Evolutionary conservation across 1,140 invertebrate genomes (phyloP).

Genomic region (Drosophila littoralis): DNA sequence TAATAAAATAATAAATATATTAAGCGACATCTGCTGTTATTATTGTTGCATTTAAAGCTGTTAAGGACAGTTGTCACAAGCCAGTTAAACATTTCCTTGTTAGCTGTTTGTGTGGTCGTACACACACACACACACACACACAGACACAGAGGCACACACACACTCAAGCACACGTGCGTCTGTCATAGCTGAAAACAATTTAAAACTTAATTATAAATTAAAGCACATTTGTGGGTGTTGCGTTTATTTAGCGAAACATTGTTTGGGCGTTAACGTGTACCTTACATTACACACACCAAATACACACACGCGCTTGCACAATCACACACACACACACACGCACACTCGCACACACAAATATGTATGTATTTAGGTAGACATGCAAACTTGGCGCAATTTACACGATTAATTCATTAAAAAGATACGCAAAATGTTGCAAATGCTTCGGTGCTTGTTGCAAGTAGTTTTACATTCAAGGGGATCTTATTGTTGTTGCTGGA

Average conservation of each 20-base stretch:
- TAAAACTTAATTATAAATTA: constrained; percentile 73
- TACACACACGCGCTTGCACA: constrained; percentile 8
- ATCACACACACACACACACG: constrained; percentile 9
- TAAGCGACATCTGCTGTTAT: constrained; percentile 22
- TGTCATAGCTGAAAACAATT: constrained; percentile 54
- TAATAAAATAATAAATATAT: constrained; percentile 31
- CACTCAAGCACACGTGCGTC: not conserved
- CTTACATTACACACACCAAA: constrained; percentile 9
- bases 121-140: constrained; percentile 2
- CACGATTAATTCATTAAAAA: constrained; percentile 82
- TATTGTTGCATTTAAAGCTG: constrained; percentile 24
- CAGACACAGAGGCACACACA: not conserved
- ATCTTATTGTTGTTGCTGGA: constrained; percentile 35
- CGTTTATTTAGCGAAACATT: constrained; percentile 47
- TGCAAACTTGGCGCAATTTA: constrained; percentile 72
- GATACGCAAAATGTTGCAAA: constrained; percentile 73
- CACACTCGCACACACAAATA: not conserved
- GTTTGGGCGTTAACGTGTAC: constrained; percentile 45
- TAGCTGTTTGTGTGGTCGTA: constrained; percentile 39
- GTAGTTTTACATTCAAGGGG: constrained; percentile 18
- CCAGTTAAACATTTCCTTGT: constrained; percentile 62
- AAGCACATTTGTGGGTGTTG: constrained; percentile 48
- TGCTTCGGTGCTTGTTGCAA: constrained; percentile 47
- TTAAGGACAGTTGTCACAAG: constrained; percentile 55
- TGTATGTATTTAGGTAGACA: constrained; percentile 16